A percentile compares a stretch with the other conserved stretches of the same genome.
phyloP scores from a whole-genome alignment of 2,113 vertebrate species.

The Coptodon bakossiorum region DNA sequence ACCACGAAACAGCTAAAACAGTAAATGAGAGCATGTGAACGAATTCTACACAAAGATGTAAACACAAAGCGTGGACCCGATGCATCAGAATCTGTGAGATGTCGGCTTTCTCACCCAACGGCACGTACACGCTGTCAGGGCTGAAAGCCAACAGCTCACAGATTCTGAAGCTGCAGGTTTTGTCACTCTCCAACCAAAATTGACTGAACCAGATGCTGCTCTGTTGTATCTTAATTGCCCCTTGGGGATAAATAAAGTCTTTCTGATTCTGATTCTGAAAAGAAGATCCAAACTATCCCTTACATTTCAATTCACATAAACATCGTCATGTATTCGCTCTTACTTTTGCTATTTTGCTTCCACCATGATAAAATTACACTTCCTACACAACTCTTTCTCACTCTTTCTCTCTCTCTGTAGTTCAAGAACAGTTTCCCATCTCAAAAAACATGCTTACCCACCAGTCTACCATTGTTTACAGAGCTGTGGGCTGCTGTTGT shows the following conservation, averaged over 20 bases:
- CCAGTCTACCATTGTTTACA: not conserved
- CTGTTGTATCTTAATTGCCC: not conserved
- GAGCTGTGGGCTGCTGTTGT: not conserved
- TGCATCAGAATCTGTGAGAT: not conserved
- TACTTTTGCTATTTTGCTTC: not conserved
- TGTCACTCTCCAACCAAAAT: rapidly evolving
- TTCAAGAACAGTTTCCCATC: not conserved
- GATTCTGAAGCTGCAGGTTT: not conserved
- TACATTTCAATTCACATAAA: not conserved
- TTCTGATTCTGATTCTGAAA: not conserved
- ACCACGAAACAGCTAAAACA: not conserved
- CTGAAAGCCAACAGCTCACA: not conserved
- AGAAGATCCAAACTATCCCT: not conserved
- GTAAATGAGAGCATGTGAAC: not conserved
- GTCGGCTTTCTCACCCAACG: not conserved
- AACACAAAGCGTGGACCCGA: not conserved
- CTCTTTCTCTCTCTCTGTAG: not conserved
- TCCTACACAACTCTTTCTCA: not conserved
- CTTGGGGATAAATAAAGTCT: not conserved
- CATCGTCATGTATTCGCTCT: rapidly evolving
- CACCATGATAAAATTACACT: not conserved
- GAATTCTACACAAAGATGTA: not conserved
- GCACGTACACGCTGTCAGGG: not conserved
- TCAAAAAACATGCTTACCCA: not conserved
- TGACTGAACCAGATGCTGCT: not conserved